Base-by-base conservation (phyloP, 2,113 vertebrate genomes). In the Colinus virginianus region DNA sequence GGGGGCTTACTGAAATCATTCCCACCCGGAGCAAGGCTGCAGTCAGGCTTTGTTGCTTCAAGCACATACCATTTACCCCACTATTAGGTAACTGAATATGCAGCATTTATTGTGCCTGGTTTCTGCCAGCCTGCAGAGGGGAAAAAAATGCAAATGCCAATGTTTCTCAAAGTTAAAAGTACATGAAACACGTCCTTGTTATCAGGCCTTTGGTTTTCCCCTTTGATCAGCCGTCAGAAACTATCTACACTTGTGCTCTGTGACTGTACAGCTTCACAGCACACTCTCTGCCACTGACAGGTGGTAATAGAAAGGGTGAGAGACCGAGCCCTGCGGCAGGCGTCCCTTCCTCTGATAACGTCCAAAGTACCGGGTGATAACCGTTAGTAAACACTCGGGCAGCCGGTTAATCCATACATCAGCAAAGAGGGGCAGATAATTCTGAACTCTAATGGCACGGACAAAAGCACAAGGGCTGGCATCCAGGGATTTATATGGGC, bases 171-270 rank as follows among this genome's bases (percentile, higher is more conserved):
- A 98, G 98, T 98, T 98, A 97, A 98, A 98, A 98, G 98, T 95
- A 96, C 98, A 97, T 94, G 95, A 97, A 98, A 97, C 97, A 94
- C 96, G 96, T 96, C 97, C 96, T 96, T 91, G 97, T 98, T 99
- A 99, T 99, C 98, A 98, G 97, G 94, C 94, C 94, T 97, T 97
- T 96, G 96, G 98, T 97, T 97, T 96, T 97, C 96, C 95, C 96
- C 98, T 99, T 99, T 99, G 98, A 99, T 99, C 98, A 98, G 97
- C 97, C 97, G 98, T 98, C 98, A 98, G 97, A 95, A 98, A 98
- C 98, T 98, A 99, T 99, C 99, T 99, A 95, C 97, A 95, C 96
- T 91, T 90, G 96, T 91, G 95, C 82, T 82, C 81, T 59, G 85
- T 90, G 96, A 96, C 98, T 98, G 98, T 94, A 93, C 97, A 98